A percentile compares a stretch with the other conserved stretches of the same genome.
These are phyloP conservation scores for Drosophila truncata DNA, from an alignment of 1,140 invertebrate species.

Conservation along the genomic window DNA sequence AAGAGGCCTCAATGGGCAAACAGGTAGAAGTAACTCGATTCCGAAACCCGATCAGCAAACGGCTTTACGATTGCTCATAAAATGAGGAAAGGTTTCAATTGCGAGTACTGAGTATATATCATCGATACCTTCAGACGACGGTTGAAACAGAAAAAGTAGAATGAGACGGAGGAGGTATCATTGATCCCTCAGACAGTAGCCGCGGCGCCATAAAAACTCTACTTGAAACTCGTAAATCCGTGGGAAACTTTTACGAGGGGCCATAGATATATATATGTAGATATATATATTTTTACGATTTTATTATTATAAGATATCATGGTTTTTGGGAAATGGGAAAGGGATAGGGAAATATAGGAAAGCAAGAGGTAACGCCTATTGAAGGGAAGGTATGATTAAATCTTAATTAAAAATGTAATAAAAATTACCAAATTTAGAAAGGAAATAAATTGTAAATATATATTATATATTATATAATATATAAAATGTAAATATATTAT, in stretches of 20 bases:
- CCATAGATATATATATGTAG: neutral
- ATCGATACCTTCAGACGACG: slow-evolving; percentile 7
- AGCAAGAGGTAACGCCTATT: neutral
- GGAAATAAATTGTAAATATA: neutral
- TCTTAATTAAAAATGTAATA: no score
- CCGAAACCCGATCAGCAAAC: slow-evolving; percentile 19
- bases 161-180: neutral
- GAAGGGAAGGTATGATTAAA: neutral
- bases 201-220: slow-evolving; percentile 39
- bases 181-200: slow-evolving; percentile 40
- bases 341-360: neutral
- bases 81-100: slow-evolving; percentile 48
- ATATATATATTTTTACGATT: slow-evolving; percentile 55
- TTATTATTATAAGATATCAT: slow-evolving; percentile 73
- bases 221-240: slow-evolving; percentile 48
- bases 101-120: slow-evolving; percentile 5
- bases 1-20: slow-evolving; percentile 14
- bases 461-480: neutral
- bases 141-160: no score
- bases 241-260: slow-evolving; percentile 37
- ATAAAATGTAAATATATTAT: neutral
- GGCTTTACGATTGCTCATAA: slow-evolving; percentile 61
- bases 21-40: slow-evolving; percentile 47
- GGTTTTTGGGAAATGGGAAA: slow-evolving; percentile 14
- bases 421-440: accelerated